Conservation (phyloP, 37 sponge, comb jelly and placozoan species). For the Diacarnus erythraeanus region DNA sequence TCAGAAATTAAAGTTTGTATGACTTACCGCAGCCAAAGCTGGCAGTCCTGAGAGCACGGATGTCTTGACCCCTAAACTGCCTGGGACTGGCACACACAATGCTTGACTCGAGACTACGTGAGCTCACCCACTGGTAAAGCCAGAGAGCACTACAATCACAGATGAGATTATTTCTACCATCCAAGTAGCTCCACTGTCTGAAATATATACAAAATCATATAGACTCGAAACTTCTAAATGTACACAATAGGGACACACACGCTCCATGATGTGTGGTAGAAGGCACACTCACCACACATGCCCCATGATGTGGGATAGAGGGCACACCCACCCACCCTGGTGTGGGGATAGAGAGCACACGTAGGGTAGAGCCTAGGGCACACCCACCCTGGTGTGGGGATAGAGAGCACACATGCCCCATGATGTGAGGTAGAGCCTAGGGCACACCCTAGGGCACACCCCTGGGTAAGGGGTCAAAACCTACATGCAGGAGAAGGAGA, state of each 20-base stretch:
- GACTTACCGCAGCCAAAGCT: slow-evolving; percentile 48
- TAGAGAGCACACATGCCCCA: not conserved
- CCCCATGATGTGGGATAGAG: not conserved
- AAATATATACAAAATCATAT: too few relatives aligned
- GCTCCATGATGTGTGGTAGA: not conserved
- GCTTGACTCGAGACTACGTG: not conserved
- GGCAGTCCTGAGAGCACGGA: slow-evolving; percentile 6
- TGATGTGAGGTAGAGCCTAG: not conserved
- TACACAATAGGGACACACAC: not conserved
- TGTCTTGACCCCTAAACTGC: slow-evolving; percentile 23
- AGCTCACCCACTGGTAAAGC: slow-evolving; percentile 39
- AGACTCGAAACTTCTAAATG: too few relatives aligned
- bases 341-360: not conserved
- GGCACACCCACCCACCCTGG: too few relatives aligned
- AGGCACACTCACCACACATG: not conserved
- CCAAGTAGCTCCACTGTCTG: slow-evolving; percentile 31
- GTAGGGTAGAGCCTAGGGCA: not conserved
- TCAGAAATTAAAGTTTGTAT: not conserved
- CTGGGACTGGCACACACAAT: slow-evolving; percentile 35
- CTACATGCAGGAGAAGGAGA: not conserved
- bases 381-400: not conserved
- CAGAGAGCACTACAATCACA: slow-evolving; percentile 70
- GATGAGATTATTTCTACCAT: not conserved
- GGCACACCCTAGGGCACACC: too few relatives aligned
- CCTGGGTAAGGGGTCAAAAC: too few relatives aligned